These are phyloP conservation scores for Olivierus martensii DNA, from an alignment of 1,140 invertebrate species.

Conservation along the genomic window DNA sequence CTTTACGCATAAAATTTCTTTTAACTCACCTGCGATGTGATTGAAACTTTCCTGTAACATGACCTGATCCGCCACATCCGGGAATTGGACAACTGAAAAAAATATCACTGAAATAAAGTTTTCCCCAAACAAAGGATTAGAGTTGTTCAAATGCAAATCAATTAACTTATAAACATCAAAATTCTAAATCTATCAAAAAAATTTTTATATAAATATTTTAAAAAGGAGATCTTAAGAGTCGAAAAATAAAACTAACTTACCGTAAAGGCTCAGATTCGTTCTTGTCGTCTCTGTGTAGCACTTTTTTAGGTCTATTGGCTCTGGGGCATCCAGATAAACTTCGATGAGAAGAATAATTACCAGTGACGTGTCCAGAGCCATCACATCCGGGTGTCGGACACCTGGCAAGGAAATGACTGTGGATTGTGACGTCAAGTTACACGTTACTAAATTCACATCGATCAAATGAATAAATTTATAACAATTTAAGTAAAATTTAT, in stretches of 20 bases:
- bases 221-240: too few relatives aligned
- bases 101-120: neutral
- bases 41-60: constrained; percentile 35
- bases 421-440: too few relatives aligned
- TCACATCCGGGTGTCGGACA: constrained; percentile 84
- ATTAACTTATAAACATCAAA: too few relatives aligned
- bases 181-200: too few relatives aligned
- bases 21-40: constrained; percentile 29
- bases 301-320: constrained; percentile 67
- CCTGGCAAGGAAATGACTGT: constrained; percentile 17
- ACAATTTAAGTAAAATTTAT: too few relatives aligned
- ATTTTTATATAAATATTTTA: too few relatives aligned
- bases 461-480: too few relatives aligned
- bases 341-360: constrained; percentile 70
- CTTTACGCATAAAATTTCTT: too few relatives aligned
- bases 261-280: constrained; percentile 79
- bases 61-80: constrained; percentile 35
- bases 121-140: too few relatives aligned
- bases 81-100: constrained; percentile 28
- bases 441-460: too few relatives aligned
- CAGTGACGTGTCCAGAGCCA: constrained; percentile 70
- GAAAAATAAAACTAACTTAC: too few relatives aligned
- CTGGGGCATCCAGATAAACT: constrained; percentile 69
- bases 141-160: too few relatives aligned
- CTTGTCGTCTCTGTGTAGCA: constrained; percentile 52